Evolutionary conservation across 2,888 invertebrate species (phyloP).

Genomic region (Polyommatus iphigenia): DNA sequence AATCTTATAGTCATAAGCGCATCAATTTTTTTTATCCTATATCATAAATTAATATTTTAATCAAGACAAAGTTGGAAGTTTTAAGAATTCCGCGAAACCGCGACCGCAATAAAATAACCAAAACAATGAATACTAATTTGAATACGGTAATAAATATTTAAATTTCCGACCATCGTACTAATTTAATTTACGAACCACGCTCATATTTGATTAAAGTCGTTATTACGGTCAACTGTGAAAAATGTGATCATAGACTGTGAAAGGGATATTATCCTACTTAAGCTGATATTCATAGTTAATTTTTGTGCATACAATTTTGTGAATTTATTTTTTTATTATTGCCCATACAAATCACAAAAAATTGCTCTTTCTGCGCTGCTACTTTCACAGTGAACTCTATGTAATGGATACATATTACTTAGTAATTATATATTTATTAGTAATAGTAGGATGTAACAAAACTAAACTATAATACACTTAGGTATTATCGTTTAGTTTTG

Average conservation of each 20-base stretch:
- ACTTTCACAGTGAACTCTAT: too few species aligned
- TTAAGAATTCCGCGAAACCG: constrained; percentile 11
- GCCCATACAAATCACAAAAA: too few species aligned
- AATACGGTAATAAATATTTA: constrained; percentile 31
- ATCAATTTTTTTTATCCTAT: too few species aligned
- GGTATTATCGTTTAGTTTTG: too few species aligned
- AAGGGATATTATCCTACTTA: neutral
- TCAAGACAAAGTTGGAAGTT: neutral
- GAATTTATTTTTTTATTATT: too few species aligned
- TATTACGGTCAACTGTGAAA: constrained; percentile 16
- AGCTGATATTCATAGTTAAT: neutral
- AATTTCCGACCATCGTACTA: constrained; percentile 28
- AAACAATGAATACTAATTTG: constrained; percentile 30
- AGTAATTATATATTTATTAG: too few species aligned
- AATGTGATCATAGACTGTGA: neutral
- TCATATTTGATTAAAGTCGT: constrained; percentile 25
- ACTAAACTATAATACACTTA: too few species aligned
- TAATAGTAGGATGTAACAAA: too few species aligned
- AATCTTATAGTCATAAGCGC: too few species aligned
- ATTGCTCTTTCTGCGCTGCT: too few species aligned
- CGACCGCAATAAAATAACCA: constrained; percentile 25
- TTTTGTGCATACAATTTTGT: too few species aligned
- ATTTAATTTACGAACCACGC: constrained; percentile 29
- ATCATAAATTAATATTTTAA: neutral
- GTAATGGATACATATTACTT: too few species aligned